These are phyloP conservation scores for Setipinna tenuifilis DNA, from an alignment of 2,797 vertebrate genomes.

Conservation along the genomic window DNA sequence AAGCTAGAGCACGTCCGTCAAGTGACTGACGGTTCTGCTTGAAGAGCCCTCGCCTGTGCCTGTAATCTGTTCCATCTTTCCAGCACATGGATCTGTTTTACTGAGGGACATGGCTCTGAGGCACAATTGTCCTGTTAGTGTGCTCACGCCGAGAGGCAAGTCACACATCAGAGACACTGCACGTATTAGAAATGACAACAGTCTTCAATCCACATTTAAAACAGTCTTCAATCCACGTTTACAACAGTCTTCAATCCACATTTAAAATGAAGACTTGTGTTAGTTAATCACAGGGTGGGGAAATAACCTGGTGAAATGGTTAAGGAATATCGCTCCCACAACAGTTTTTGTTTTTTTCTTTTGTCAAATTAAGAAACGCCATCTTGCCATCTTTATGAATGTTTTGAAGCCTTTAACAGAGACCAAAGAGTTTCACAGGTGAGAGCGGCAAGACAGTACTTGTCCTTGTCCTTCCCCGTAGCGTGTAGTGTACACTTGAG, in stretches of 20 bases:
- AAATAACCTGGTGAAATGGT: slow-evolving; percentile 43
- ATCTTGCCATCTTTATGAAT: slow-evolving; percentile 62
- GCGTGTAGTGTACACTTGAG: slow-evolving; percentile 61
- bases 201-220: background rate
- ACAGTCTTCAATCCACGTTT: background rate
- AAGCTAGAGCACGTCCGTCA: background rate
- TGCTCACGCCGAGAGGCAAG: background rate
- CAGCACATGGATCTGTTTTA: background rate
- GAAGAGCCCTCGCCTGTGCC: background rate
- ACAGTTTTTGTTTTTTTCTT: slow-evolving; percentile 67
- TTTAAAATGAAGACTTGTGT: slow-evolving; percentile 31
- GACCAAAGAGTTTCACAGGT: slow-evolving; percentile 55
- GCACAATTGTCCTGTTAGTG: background rate
- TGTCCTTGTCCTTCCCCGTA: slow-evolving; percentile 70
- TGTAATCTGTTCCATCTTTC: background rate
- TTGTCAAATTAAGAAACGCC: slow-evolving; percentile 29
- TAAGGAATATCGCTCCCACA: slow-evolving; percentile 63
- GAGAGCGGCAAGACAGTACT: slow-evolving; percentile 64
- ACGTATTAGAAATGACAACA: background rate
- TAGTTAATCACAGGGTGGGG: slow-evolving; percentile 44
- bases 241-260: too few species aligned
- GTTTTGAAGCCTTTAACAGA: slow-evolving; percentile 49
- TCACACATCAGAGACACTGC: background rate
- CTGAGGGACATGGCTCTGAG: background rate
- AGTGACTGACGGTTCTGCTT: background rate